phyloP scores from a whole-genome alignment of 2,797 vertebrate species.

The Etheostoma nigrum region DNA sequence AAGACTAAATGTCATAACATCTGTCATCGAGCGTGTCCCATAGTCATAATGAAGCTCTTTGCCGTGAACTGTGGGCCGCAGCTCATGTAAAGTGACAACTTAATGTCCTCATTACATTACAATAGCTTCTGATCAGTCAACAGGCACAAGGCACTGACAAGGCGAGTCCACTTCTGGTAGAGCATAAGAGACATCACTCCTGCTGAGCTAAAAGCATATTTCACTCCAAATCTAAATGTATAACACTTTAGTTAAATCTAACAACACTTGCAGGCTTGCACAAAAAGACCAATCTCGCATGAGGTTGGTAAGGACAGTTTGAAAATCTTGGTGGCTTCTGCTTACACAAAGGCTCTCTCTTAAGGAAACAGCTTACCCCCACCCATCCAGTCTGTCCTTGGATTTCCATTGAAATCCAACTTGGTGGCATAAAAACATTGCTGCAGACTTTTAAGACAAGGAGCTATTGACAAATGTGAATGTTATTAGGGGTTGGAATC shows the following conservation, averaged over 20 bases:
- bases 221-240: not conserved
- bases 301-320: constrained; percentile 21
- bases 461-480: constrained; percentile 7
- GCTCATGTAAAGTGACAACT: constrained; percentile 50
- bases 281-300: constrained; percentile 3
- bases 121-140: constrained; percentile 49
- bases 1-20: constrained; percentile 50
- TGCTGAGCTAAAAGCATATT: not conserved
- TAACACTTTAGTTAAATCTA: not conserved
- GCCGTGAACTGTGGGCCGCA: constrained; percentile 21
- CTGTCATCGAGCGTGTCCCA: constrained; percentile 23
- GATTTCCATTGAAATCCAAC: constrained; percentile 40
- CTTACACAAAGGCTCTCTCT: constrained; percentile 38
- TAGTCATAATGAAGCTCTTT: constrained; percentile 36
- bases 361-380: constrained; percentile 35
- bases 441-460: constrained; percentile 13
- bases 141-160: constrained; percentile 1
- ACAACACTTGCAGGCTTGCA: constrained; percentile 4
- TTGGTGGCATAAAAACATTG: not conserved
- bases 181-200: not conserved
- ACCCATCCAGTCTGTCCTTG: constrained; percentile 19
- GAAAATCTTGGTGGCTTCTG: constrained; percentile 31
- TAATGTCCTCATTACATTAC: constrained; percentile 42
- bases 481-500: no score
- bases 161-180: not conserved